Evolutionary conservation across 2,113 vertebrate species (phyloP).

Genomic region (Bos javanicus): DNA sequence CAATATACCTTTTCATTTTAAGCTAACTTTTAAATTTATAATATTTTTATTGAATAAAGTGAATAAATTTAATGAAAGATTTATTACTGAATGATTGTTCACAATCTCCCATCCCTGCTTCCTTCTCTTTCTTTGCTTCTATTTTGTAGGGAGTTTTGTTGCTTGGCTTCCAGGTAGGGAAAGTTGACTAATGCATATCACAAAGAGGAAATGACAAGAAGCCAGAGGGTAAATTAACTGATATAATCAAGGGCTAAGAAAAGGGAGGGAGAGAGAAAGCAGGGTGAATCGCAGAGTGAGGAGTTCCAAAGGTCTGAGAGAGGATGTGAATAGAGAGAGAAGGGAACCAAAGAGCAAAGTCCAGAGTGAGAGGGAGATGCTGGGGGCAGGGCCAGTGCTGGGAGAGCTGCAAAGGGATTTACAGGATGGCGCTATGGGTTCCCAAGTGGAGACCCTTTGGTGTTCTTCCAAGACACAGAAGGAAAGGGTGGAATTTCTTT

Average conservation of each 20-base stretch:
- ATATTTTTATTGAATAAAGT: background rate
- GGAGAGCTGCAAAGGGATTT: background rate
- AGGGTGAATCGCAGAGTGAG: background rate
- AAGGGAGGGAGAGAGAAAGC: background rate
- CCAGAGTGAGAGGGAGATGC: background rate
- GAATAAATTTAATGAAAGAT: background rate
- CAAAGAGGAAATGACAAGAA: background rate
- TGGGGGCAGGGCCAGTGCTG: accelerated
- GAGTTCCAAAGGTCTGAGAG: background rate
- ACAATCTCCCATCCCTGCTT: background rate
- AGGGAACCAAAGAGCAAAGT: accelerated
- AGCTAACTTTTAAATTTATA: background rate
- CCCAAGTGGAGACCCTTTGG: background rate
- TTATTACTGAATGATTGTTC: background rate
- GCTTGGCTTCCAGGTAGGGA: background rate
- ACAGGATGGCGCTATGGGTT: too few relatives aligned
- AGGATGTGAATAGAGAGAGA: background rate
- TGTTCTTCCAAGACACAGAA: background rate
- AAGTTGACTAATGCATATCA: background rate
- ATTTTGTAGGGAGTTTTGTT: background rate
- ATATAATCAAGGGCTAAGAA: background rate
- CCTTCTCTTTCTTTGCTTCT: background rate
- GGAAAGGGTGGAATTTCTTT: background rate
- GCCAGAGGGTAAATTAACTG: background rate
- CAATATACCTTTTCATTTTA: background rate